A percentile compares a stretch with the other conserved stretches of the same genome.
These are phyloP conservation scores for Macquaria ambigua DNA, from an alignment of 2,113 vertebrate species.

Conservation along the genomic window DNA sequence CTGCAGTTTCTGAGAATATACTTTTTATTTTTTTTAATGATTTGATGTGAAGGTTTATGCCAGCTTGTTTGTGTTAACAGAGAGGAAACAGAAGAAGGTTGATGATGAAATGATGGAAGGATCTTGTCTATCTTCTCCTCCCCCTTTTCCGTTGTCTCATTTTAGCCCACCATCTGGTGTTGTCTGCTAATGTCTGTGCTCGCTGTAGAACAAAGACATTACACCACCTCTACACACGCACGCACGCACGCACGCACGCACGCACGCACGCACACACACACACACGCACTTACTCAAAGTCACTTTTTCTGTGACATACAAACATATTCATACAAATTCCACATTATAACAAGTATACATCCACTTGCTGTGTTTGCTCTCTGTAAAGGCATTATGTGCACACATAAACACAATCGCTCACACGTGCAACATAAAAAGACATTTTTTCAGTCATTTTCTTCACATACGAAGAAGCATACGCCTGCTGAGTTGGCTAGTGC, in stretches of 20 bases:
- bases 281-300: constrained; percentile 26
- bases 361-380: constrained; percentile 49
- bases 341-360: constrained; percentile 42
- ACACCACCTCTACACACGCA: constrained; percentile 54
- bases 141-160: constrained; percentile 76
- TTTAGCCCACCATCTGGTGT: constrained; percentile 83
- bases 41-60: constrained; percentile 17
- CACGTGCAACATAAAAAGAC: constrained; percentile 34
- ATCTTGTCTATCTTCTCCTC: constrained; percentile 72
- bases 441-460: constrained; percentile 38
- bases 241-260: constrained; percentile 21
- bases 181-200: constrained; percentile 76
- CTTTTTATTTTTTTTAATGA: not conserved
- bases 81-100: constrained; percentile 69
- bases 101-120: constrained; percentile 79
- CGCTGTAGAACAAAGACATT: constrained; percentile 77
- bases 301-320: constrained; percentile 46
- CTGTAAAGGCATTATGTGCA: constrained; percentile 11
- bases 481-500: constrained; percentile 56
- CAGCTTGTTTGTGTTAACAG: constrained; percentile 58
- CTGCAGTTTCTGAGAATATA: not conserved
- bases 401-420: constrained; percentile 1
- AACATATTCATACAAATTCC: constrained; percentile 32
- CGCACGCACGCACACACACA: constrained; percentile 23
- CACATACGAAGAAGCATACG: constrained; percentile 53